A percentile compares a stretch with the other conserved stretches of the same genome.
Conservation (phyloP, 2,113 vertebrate genomes). For the Trematocara zebra region DNA sequence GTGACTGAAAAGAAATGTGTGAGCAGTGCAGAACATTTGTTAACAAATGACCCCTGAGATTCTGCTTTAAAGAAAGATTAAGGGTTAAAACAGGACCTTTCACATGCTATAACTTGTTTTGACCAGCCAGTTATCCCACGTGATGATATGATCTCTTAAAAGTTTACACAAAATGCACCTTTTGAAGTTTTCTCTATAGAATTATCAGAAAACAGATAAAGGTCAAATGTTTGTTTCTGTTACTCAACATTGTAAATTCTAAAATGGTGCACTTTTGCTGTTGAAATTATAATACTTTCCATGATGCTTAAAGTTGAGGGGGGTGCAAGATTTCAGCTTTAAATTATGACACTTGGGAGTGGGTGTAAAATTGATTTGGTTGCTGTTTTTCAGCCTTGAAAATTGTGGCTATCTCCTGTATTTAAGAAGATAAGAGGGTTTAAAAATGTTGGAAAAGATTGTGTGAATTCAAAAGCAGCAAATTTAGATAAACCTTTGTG, state of each 20-base stretch:
- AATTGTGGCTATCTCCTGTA: not conserved
- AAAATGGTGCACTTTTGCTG: not conserved
- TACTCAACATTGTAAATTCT: not conserved
- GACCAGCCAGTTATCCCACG: not conserved
- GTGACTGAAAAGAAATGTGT: not conserved
- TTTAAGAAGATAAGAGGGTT: not conserved
- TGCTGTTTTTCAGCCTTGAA: not conserved
- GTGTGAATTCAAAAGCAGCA: not conserved
- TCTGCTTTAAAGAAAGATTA: not conserved
- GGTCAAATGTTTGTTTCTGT: not conserved
- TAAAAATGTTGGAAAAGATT: not conserved
- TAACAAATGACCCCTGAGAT: not conserved
- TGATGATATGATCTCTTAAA: not conserved
- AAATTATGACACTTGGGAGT: not conserved
- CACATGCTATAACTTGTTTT: not conserved
- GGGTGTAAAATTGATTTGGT: not conserved
- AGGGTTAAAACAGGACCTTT: not conserved
- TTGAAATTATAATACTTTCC: not conserved
- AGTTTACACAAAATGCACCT: not conserved
- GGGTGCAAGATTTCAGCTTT: not conserved
- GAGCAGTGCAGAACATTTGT: not conserved
- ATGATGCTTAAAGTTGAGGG: not conserved
- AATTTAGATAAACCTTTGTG: not conserved
- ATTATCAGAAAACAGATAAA: not conserved
- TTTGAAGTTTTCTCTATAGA: not conserved